phyloP scores from a whole-genome alignment of 2,888 invertebrate species.

The Salpingus planirostris region DNA sequence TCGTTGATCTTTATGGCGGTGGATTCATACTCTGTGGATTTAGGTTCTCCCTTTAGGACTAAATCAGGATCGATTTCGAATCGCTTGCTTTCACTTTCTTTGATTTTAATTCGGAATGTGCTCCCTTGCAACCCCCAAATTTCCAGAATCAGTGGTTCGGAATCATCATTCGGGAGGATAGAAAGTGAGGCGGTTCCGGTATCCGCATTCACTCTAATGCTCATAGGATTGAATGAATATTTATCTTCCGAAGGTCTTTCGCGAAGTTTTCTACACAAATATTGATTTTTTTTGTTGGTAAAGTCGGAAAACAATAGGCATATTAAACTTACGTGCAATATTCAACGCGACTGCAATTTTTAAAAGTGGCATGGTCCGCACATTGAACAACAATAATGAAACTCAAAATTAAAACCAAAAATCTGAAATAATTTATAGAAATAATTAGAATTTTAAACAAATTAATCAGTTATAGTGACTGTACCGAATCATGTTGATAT shows the following conservation, averaged over 20 bases:
- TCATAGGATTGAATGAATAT: conserved; percentile 1
- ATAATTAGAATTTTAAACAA: too few species aligned
- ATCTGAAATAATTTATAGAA: too few species aligned
- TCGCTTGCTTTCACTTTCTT: conserved; percentile 2
- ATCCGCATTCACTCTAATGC: conserved; percentile 2
- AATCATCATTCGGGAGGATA: not conserved
- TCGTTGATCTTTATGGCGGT: not conserved
- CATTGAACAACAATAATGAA: too few species aligned
- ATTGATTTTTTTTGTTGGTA: not conserved
- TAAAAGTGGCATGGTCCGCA: conserved; percentile 1
- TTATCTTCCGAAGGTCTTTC: conserved; percentile 2
- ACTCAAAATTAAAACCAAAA: too few species aligned
- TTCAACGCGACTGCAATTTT: conserved; percentile 1
- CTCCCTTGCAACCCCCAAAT: conserved; percentile 1
- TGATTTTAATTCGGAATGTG: conserved; percentile 4
- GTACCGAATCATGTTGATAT: too few species aligned
- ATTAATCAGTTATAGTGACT: too few species aligned
- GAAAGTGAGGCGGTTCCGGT: conserved; percentile 2
- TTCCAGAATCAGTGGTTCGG: not conserved
- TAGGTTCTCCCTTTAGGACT: conserved; percentile 3
- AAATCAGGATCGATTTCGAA: conserved; percentile 2
- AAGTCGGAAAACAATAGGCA: not conserved
- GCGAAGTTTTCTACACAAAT: not conserved
- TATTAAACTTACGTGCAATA: conserved; percentile 1
- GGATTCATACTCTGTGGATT: conserved; percentile 1